A percentile compares a stretch with the other conserved stretches of the same genome.
Evolutionary conservation across 2,113 vertebrate genomes (phyloP).

Genomic region (Climacteris rufus): DNA sequence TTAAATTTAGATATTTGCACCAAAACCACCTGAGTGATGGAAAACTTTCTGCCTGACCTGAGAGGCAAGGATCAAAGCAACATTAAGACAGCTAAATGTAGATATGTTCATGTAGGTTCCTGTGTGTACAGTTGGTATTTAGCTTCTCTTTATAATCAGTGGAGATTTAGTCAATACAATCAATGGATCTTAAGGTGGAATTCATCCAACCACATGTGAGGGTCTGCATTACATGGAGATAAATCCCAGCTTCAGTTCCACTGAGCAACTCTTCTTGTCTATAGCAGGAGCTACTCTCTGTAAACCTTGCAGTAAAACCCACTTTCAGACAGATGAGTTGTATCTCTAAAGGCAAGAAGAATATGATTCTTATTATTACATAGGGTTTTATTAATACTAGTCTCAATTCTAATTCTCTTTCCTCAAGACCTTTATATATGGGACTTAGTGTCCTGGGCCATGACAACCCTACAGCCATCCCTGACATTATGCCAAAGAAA

Average conservation of each 20-base stretch:
- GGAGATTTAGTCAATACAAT: background rate
- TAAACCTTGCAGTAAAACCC: background rate
- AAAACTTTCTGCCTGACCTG: background rate
- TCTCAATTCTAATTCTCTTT: background rate
- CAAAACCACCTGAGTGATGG: background rate
- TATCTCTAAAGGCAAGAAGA: background rate
- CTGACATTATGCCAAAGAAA: background rate
- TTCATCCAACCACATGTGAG: background rate
- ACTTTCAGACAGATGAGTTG: background rate
- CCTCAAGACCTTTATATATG: background rate
- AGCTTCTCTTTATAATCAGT: background rate
- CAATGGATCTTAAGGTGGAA: background rate
- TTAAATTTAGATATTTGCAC: background rate
- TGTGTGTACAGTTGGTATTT: background rate
- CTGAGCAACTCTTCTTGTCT: background rate
- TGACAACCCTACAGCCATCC: background rate
- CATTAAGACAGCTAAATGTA: background rate
- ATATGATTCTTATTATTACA: background rate
- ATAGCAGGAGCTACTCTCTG: background rate
- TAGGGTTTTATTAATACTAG: background rate
- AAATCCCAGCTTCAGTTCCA: background rate
- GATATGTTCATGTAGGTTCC: fast-evolving
- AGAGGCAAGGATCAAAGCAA: background rate
- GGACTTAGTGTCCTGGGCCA: background rate
- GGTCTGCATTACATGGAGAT: background rate